Percentiles rank a stretch among this genome's conserved stretches.
Evolutionary conservation across 2,797 vertebrate genomes (phyloP).

Genomic region (Champsocephalus esox): DNA sequence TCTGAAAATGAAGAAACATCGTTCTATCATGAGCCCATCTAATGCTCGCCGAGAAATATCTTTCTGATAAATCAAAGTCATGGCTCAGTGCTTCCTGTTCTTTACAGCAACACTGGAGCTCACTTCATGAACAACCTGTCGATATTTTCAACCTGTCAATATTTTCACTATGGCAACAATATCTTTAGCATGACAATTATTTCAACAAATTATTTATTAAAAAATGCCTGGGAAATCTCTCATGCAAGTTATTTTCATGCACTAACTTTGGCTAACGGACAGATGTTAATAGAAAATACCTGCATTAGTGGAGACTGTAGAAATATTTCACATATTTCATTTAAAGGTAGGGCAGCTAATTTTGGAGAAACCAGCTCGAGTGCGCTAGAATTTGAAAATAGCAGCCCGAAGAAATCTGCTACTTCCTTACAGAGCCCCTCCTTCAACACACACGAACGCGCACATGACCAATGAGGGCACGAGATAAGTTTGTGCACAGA

Average conservation of each 20-base stretch:
- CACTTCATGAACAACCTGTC: slow-evolving; percentile 63
- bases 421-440: too few species aligned
- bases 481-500: too few species aligned
- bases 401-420: too few species aligned
- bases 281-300: neutral
- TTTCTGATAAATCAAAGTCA: slow-evolving; percentile 76
- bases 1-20: slow-evolving; percentile 60
- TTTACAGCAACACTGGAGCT: slow-evolving; percentile 52
- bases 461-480: too few species aligned
- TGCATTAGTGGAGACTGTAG: neutral
- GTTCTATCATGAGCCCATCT: slow-evolving; percentile 59
- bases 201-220: slow-evolving; percentile 10
- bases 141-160: slow-evolving; percentile 49
- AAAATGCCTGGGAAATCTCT: neutral
- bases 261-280: neutral
- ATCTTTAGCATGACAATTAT: slow-evolving; percentile 40
- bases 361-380: too few species aligned
- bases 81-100: slow-evolving; percentile 63
- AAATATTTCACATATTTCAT: neutral
- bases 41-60: slow-evolving; percentile 66
- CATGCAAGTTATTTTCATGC: slow-evolving; percentile 7
- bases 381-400: too few species aligned
- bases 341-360: neutral
- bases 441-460: too few species aligned
- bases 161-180: slow-evolving; percentile 44